phyloP scores from a whole-genome alignment of 2,888 invertebrate species.

The Monopis laevigella region DNA sequence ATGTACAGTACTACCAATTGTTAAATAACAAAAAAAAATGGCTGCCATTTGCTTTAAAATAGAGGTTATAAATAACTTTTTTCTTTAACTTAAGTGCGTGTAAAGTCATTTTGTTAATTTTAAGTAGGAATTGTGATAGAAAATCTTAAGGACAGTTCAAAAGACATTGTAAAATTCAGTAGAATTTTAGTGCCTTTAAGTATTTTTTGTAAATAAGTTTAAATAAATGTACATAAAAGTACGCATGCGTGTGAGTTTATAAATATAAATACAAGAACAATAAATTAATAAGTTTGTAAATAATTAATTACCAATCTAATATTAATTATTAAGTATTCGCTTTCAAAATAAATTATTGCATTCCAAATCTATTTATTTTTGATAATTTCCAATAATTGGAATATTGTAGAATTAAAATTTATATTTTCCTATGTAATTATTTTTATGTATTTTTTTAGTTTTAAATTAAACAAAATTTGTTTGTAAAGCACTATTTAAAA shows the following conservation, averaged over 20 bases:
- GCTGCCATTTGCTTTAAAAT: too few relatives aligned
- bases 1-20: too few relatives aligned
- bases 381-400: slow-evolving; percentile 6
- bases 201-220: too few relatives aligned
- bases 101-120: too few relatives aligned
- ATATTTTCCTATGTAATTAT: slow-evolving; percentile 2
- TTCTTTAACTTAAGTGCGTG: too few relatives aligned
- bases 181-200: too few relatives aligned
- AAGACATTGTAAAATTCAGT: too few relatives aligned
- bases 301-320: slow-evolving; percentile 15
- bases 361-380: slow-evolving; percentile 2
- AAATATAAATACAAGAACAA: neutral
- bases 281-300: slow-evolving; percentile 22
- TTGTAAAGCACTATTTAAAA: slow-evolving; percentile 46
- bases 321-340: neutral
- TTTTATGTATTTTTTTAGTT: neutral
- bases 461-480: slow-evolving; percentile 19
- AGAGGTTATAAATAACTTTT: too few relatives aligned
- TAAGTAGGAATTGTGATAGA: too few relatives aligned
- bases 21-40: too few relatives aligned
- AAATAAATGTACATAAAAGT: slow-evolving; percentile 6
- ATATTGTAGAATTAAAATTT: neutral
- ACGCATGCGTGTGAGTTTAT: neutral
- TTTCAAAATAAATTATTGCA: slow-evolving; percentile 3
- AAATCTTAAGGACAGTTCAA: too few relatives aligned